A percentile compares a stretch with the other conserved stretches of the same genome.
Conservation (phyloP, 1,140 invertebrate genomes). For the Araneus ventricosus region DNA sequence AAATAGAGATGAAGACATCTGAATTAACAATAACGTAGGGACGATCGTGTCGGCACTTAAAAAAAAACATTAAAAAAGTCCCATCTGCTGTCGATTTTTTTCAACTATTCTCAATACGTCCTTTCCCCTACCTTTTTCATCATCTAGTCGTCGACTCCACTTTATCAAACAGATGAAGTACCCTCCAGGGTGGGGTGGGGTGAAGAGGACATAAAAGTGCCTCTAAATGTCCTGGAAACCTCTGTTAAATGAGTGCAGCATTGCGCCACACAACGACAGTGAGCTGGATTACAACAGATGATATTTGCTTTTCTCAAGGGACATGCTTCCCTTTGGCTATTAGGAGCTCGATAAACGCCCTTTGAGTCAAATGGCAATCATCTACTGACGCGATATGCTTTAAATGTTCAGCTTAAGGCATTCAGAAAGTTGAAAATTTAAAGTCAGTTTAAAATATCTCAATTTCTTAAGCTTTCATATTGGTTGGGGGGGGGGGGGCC, state of each 20-base stretch:
- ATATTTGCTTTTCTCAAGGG: not conserved
- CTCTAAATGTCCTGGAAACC: constrained; percentile 12
- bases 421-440: not conserved
- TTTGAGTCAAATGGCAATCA: not conserved
- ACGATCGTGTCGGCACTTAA: not conserved
- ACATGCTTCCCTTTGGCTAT: not conserved
- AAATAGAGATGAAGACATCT: not conserved
- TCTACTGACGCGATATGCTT: not conserved
- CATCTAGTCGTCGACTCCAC: not conserved
- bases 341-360: not conserved
- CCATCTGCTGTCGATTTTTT: not conserved
- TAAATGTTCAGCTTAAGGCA: not conserved
- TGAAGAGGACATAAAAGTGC: not conserved
- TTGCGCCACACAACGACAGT: not conserved
- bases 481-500: too few species aligned
- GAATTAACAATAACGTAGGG: not conserved
- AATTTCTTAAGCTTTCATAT: too few species aligned
- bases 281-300: not conserved
- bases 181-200: not conserved
- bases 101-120: not conserved
- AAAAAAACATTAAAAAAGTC: not conserved
- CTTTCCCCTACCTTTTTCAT: not conserved
- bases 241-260: not conserved
- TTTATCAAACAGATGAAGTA: constrained; percentile 22
- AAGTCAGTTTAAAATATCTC: not conserved